Base-by-base conservation (phyloP, 2,797 vertebrate genomes). In the Neostethus bicornis region DNA sequence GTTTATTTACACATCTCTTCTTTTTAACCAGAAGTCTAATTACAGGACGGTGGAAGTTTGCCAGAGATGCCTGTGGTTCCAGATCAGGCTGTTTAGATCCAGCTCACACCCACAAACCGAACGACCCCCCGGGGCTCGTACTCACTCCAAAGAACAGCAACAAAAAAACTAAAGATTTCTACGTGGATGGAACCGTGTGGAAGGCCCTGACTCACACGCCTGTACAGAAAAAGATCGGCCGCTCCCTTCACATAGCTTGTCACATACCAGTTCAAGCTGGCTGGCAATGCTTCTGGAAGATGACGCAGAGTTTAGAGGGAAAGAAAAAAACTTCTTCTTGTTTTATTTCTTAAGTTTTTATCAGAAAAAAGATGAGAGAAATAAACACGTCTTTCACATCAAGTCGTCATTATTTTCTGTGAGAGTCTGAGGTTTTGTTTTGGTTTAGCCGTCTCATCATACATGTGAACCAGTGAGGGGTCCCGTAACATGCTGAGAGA, bases 51-150 rank as follows among this genome's bases (percentile, higher is more conserved):
- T 71, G 77, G 69, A 63, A 12, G 37, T 50, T 24, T 70, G 52
- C 65, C 77, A 85, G 39, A 74, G 64, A 73, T 66, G 39, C 61
- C 70, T 79, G 80, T 70, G 78, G 85, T 80, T 84, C 75, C 45
- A 74, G 70, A 79, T 75, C 68, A 52, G 64, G 32, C 70, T 75
- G 66, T 70, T 75, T 55, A 68, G 28, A 72, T 66, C 23, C 44
- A 76, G 55, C 61, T 62, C 57, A 66, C 66, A 75, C 73, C 58
- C 67, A 70, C 44, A 77, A 31, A 60, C 42, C 32, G 51, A 38
- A 32, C 41, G 61, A 75, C 62, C 74, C 77, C n/a, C 60, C 53
- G 14, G 59, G 57, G 57, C 38, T n/a, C 32, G 16, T 4, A 55
- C 50, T 48, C 17, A 4, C 2, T 56, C 47, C 5, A n/a, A 14